Percentiles rank a stretch among this genome's conserved stretches.
Evolutionary conservation across 2,888 invertebrate species (phyloP).

Genomic region (Diarsia dahlii): DNA sequence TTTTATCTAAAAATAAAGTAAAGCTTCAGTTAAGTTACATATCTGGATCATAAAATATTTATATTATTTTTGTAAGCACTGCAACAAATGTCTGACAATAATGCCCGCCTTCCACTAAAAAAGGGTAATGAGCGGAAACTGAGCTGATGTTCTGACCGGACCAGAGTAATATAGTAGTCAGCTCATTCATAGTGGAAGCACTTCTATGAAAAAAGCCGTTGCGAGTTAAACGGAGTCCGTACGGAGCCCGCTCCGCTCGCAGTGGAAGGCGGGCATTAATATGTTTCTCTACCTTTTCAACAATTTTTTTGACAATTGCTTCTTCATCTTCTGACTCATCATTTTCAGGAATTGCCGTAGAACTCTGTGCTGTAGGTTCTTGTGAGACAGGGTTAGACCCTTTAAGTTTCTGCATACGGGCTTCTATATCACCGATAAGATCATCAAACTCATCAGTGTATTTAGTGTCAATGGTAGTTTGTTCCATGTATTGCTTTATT

Average conservation of each 20-base stretch:
- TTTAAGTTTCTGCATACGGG: conserved; percentile 80
- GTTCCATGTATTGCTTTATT: conserved; percentile 91
- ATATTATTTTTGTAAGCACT: too few species aligned
- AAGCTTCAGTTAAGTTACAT: background rate
- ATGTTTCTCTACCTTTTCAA: conserved; percentile 78
- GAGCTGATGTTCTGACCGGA: too few species aligned
- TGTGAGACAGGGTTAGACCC: conserved; percentile 56
- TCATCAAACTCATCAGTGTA: conserved; percentile 84
- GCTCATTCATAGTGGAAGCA: too few species aligned
- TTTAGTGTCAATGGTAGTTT: conserved; percentile 86
- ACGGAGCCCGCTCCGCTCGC: too few species aligned
- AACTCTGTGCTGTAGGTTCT: conserved; percentile 28
- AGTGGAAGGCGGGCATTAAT: too few species aligned
- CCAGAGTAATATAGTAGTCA: too few species aligned
- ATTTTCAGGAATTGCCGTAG: conserved; percentile 40
- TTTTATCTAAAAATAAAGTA: conserved; percentile 73
- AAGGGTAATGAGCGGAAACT: too few species aligned
- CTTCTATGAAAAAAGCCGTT: too few species aligned
- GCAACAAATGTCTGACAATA: too few species aligned
- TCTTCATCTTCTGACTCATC: conserved; percentile 82
- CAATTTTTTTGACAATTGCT: conserved; percentile 78
- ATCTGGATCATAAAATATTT: background rate
- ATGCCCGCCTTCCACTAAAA: too few species aligned
- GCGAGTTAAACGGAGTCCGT: too few species aligned
- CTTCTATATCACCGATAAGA: conserved; percentile 80